phyloP scores from a whole-genome alignment of 2,888 invertebrate species.

The Penaeus monodon region DNA sequence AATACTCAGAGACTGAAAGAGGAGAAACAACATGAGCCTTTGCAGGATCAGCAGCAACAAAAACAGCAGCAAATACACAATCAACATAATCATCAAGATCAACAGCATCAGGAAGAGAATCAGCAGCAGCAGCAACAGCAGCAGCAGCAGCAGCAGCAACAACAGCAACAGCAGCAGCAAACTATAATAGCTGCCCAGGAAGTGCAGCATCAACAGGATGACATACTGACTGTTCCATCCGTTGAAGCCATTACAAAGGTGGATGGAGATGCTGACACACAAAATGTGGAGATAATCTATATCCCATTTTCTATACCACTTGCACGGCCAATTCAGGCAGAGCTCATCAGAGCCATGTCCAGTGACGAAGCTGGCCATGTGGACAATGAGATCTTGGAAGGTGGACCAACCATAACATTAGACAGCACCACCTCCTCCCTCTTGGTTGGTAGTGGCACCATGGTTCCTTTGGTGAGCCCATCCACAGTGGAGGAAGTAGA shows the following conservation, averaged over 20 bases:
- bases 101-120: background rate
- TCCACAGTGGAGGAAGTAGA: constrained; percentile 17
- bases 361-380: constrained; percentile 25
- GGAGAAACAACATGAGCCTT: background rate
- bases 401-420: constrained; percentile 43
- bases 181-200: no score
- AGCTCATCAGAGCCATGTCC: constrained; percentile 45
- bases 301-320: constrained; percentile 52
- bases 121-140: background rate
- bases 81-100: background rate
- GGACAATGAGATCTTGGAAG: constrained; percentile 40
- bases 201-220: background rate
- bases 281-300: constrained; percentile 55
- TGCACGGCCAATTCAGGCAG: constrained; percentile 45
- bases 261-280: constrained; percentile 35
- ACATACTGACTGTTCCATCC: constrained; percentile 3
- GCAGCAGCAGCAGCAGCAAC: background rate
- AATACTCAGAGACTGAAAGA: background rate
- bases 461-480: constrained; percentile 43
- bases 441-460: constrained; percentile 34
- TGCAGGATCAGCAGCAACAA: constrained; percentile 2
- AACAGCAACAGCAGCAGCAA: background rate
- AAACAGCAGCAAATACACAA: background rate
- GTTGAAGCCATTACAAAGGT: constrained; percentile 21
- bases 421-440: constrained; percentile 42